These are phyloP conservation scores for Agrotis segetum DNA, from an alignment of 2,888 invertebrate species.

Conservation along the genomic window DNA sequence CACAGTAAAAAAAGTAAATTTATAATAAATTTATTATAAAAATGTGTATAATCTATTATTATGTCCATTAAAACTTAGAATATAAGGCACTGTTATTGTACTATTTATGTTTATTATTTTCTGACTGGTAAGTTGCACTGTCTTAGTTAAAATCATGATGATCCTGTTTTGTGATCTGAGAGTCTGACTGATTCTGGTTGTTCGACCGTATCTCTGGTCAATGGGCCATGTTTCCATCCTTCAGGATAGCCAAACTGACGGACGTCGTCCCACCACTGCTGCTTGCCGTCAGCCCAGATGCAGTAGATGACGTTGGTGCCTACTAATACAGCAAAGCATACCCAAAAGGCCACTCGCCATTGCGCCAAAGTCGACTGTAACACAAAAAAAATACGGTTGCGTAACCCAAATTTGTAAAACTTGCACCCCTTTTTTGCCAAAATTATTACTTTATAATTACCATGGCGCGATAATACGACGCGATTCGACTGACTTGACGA, in stretches of 20 bases:
- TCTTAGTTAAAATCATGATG: slow-evolving; percentile 49
- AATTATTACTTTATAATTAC: no score
- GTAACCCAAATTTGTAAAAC: no score
- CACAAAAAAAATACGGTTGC: no score
- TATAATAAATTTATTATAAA: slow-evolving; percentile 54
- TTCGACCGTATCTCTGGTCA: slow-evolving; percentile 73
- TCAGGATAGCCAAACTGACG: slow-evolving; percentile 85
- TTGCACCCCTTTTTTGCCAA: no score
- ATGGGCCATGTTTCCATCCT: slow-evolving; percentile 83
- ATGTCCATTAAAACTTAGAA: slow-evolving; percentile 55
- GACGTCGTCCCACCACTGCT: slow-evolving; percentile 94
- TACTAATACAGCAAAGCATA: slow-evolving; percentile 92
- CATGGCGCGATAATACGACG: no score
- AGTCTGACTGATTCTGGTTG: slow-evolving; percentile 77
- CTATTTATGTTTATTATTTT: slow-evolving; percentile 62
- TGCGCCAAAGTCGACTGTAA: slow-evolving; percentile 82
- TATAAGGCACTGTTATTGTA: slow-evolving; percentile 69
- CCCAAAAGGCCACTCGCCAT: slow-evolving; percentile 93
- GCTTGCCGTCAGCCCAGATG: slow-evolving; percentile 93
- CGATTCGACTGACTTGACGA: no score
- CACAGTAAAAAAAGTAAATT: slow-evolving; percentile 1
- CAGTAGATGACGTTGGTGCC: slow-evolving; percentile 92
- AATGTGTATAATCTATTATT: slow-evolving; percentile 51
- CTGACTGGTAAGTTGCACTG: slow-evolving; percentile 71
- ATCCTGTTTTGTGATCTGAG: slow-evolving; percentile 71